Conservation (phyloP, 2,888 invertebrate species). For the Oscheius sp. region DNA sequence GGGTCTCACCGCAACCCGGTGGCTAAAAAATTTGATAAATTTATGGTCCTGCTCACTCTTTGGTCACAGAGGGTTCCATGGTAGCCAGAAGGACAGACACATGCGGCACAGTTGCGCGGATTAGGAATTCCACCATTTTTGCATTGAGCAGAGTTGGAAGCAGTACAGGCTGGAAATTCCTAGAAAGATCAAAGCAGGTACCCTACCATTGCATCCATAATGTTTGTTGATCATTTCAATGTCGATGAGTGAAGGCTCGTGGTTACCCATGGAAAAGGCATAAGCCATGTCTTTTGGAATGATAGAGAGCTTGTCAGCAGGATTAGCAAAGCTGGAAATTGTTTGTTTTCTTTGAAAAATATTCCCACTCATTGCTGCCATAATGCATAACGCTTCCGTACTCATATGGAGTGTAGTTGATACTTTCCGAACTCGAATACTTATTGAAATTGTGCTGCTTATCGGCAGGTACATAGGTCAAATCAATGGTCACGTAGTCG, state of each 20-base stretch:
- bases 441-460: conserved; percentile 30
- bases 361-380: background rate
- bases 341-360: background rate
- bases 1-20: conserved; percentile 8
- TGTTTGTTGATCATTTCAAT: conserved; percentile 67
- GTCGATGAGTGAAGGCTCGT: conserved; percentile 59
- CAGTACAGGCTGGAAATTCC: too few species aligned
- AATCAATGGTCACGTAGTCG: conserved; percentile 46
- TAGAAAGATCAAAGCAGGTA: background rate
- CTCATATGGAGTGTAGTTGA: conserved; percentile 44
- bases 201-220: conserved; percentile 61
- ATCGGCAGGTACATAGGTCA: conserved; percentile 41
- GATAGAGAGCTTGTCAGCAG: conserved; percentile 39
- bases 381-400: conserved; percentile 40
- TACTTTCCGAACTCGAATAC: conserved; percentile 20
- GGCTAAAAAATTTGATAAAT: conserved; percentile 5
- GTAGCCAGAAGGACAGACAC: too few species aligned
- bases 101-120: too few species aligned
- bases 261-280: conserved; percentile 58
- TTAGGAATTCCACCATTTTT: too few species aligned
- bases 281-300: conserved; percentile 49
- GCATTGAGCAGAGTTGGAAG: too few species aligned
- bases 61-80: too few species aligned
- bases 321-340: conserved; percentile 26
- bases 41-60: too few species aligned